Conservation (phyloP, 2,797 vertebrate genomes). For the Gorsachius magnificus region DNA sequence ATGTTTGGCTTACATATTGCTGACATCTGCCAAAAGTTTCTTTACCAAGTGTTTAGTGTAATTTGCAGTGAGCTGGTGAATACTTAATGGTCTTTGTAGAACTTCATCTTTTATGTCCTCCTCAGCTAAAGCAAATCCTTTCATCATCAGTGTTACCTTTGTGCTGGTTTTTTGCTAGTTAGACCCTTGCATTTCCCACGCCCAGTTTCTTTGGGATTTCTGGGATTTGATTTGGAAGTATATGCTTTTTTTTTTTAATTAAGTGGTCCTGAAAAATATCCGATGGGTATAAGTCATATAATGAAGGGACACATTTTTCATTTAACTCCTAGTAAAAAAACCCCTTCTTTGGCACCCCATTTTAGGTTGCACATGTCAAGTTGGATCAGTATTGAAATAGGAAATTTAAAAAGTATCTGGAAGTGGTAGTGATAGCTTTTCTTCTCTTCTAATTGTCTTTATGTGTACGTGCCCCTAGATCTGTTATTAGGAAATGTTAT, state of each 20-base stretch:
- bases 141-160: constrained; percentile 29
- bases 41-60: constrained; percentile 56
- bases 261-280: not conserved
- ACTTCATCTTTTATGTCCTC: constrained; percentile 61
- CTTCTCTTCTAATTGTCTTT: not conserved
- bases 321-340: constrained; percentile 9
- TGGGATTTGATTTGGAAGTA: not conserved
- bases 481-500: not conserved
- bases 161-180: not conserved
- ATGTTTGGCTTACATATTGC: constrained; percentile 61
- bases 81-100: constrained; percentile 40
- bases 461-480: not conserved
- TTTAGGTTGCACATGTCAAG: not conserved
- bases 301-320: not conserved
- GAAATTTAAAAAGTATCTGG: not conserved
- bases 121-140: constrained; percentile 44
- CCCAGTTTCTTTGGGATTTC: constrained; percentile 13
- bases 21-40: constrained; percentile 65
- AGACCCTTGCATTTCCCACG: not conserved
- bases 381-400: not conserved
- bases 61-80: constrained; percentile 58
- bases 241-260: not conserved
- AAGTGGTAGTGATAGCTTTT: not conserved
- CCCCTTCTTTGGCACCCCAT: not conserved
- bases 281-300: not conserved